Conservation (phyloP, 2,888 invertebrate genomes). For the Trimorus sp. region DNA sequence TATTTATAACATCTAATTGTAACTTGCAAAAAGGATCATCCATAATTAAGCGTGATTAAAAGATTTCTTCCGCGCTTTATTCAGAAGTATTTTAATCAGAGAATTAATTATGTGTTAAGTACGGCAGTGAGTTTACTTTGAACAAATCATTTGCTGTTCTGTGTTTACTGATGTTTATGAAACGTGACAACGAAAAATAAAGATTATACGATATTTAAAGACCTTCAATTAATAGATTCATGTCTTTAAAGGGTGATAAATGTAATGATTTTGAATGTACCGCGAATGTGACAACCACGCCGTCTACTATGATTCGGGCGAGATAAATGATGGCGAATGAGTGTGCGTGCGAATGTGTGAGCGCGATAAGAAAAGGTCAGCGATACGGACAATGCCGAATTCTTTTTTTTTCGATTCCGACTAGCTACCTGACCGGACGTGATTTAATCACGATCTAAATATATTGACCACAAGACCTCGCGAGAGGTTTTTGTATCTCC, state of each 20-base stretch:
- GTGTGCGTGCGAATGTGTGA: too few relatives aligned
- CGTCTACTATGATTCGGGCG: too few relatives aligned
- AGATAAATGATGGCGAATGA: too few relatives aligned
- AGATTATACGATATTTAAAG: neutral
- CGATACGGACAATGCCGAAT: too few relatives aligned
- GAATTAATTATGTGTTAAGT: neutral
- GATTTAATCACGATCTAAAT: too few relatives aligned
- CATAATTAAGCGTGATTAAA: neutral
- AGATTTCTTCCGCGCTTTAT: neutral
- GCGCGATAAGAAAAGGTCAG: too few relatives aligned
- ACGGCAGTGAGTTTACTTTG: neutral
- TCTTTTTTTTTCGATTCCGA: too few relatives aligned
- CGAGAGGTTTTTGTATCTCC: too few relatives aligned
- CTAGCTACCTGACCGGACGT: too few relatives aligned
- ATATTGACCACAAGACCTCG: too few relatives aligned
- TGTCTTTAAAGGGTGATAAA: constrained; percentile 4
- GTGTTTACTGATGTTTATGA: neutral
- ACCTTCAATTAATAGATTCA: neutral
- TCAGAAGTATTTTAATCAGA: neutral
- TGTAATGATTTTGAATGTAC: constrained; percentile 5
- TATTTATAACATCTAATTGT: neutral
- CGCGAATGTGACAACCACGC: too few relatives aligned
- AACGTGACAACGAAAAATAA: neutral
- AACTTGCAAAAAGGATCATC: neutral
- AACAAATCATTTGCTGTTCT: neutral